These are phyloP conservation scores for Pungitius pungitius DNA, from an alignment of 2,113 vertebrate species.

Conservation along the genomic window DNA sequence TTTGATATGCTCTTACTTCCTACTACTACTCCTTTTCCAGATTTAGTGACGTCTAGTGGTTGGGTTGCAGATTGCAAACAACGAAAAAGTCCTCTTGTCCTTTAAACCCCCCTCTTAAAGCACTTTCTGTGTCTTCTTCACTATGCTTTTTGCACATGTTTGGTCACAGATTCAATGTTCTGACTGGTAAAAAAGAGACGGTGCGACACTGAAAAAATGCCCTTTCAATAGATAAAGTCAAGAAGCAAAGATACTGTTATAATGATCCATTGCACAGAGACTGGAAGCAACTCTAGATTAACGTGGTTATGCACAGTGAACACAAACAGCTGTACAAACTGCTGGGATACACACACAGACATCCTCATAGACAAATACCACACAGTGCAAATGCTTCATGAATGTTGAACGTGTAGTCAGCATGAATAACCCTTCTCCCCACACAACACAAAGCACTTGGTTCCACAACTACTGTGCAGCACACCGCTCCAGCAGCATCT, in stretches of 20 bases:
- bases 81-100: too few relatives aligned
- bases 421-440: slow-evolving; percentile 34
- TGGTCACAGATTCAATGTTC: too few relatives aligned
- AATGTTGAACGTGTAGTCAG: slow-evolving; percentile 42
- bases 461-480: slow-evolving; percentile 18
- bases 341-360: slow-evolving; percentile 1
- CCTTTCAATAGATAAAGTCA: slow-evolving; percentile 37
- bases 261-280: slow-evolving; percentile 38
- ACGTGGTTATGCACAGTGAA: too few relatives aligned
- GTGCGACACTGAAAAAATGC: slow-evolving; percentile 12
- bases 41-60: too few relatives aligned
- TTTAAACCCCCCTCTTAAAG: too few relatives aligned
- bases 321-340: neutral
- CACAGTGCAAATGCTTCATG: slow-evolving; percentile 23
- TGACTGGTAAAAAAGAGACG: too few relatives aligned
- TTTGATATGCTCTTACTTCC: too few relatives aligned
- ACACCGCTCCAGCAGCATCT: neutral
- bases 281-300: too few relatives aligned
- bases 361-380: slow-evolving; percentile 4
- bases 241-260: slow-evolving; percentile 27
- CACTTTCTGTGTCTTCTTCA: too few relatives aligned
- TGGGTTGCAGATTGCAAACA: too few relatives aligned
- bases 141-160: too few relatives aligned
- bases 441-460: slow-evolving; percentile 8
- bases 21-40: too few relatives aligned